Percentiles rank a stretch among this genome's conserved stretches.
Conservation (phyloP, 2,113 vertebrate genomes). For the Callopanchax toddi region DNA sequence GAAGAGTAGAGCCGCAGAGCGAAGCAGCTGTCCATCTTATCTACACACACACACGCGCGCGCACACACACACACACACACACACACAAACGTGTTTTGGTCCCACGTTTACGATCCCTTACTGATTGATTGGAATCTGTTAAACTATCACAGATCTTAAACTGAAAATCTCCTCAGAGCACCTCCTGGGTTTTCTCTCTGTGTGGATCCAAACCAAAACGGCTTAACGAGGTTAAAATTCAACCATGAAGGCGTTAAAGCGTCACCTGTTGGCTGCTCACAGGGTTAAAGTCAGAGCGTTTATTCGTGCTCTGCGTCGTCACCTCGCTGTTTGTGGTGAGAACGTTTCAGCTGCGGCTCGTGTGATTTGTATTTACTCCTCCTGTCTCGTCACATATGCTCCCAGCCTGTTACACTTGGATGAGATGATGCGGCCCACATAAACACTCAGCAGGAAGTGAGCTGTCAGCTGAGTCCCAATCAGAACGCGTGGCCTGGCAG, state of each 20-base stretch:
- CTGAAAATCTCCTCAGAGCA: no score
- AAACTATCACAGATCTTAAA: not conserved
- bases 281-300: not conserved
- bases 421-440: constrained; percentile 2
- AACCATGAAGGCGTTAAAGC: not conserved
- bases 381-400: constrained; percentile 1
- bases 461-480: constrained; percentile 11
- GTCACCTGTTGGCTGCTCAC: not conserved
- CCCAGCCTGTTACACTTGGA: not conserved
- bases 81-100: no score
- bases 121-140: no score
- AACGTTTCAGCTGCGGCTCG: no score
- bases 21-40: constrained; percentile 18
- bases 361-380: constrained; percentile 2
- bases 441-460: not conserved
- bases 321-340: no score
- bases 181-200: no score
- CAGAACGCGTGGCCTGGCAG: constrained; percentile 30
- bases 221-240: no score
- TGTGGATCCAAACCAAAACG: no score
- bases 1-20: constrained; percentile 24
- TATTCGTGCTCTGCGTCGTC: no score
- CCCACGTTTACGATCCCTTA: no score
- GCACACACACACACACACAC: no score
- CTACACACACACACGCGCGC: not conserved